A percentile compares a stretch with the other conserved stretches of the same genome.
phyloP scores from a whole-genome alignment of 2,113 vertebrate genomes.

The Caretta caretta region DNA sequence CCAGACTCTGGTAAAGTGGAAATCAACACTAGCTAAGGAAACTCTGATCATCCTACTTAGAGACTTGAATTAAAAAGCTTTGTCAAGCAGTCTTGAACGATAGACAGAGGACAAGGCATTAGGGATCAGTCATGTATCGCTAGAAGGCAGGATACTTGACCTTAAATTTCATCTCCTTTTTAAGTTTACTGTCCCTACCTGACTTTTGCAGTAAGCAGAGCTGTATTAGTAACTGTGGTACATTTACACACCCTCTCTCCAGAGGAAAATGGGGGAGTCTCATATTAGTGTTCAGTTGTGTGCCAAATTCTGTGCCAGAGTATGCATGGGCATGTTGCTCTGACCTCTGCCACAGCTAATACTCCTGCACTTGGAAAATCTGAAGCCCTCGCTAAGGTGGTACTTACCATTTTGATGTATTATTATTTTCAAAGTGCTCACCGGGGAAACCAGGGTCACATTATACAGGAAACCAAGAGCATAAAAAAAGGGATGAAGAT shows the following conservation, averaged over 20 bases:
- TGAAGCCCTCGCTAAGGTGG: background rate
- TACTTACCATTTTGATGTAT: constrained; percentile 31
- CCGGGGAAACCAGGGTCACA: background rate
- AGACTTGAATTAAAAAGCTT: constrained; percentile 75
- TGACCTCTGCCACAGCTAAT: background rate
- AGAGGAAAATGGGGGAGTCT: background rate
- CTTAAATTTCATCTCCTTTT: background rate
- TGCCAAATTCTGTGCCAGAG: background rate
- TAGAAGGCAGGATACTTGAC: background rate
- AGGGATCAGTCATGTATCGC: background rate
- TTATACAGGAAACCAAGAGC: background rate
- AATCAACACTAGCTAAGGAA: constrained; percentile 63
- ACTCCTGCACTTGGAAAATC: background rate
- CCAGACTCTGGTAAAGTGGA: constrained; percentile 42
- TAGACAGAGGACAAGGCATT: constrained; percentile 51
- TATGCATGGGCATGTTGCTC: background rate
- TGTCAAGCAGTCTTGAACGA: constrained; percentile 52
- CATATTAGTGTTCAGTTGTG: background rate
- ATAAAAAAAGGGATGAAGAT: background rate
- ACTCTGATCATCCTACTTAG: constrained; percentile 65
- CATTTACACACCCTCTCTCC: background rate
- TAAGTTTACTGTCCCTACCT: background rate
- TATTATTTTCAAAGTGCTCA: background rate
- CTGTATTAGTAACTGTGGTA: background rate
- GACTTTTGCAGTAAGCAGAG: background rate